A percentile compares a stretch with the other conserved stretches of the same genome.
phyloP scores from a whole-genome alignment of 2,888 invertebrate genomes.

The Cosmorhoe ocellata region DNA sequence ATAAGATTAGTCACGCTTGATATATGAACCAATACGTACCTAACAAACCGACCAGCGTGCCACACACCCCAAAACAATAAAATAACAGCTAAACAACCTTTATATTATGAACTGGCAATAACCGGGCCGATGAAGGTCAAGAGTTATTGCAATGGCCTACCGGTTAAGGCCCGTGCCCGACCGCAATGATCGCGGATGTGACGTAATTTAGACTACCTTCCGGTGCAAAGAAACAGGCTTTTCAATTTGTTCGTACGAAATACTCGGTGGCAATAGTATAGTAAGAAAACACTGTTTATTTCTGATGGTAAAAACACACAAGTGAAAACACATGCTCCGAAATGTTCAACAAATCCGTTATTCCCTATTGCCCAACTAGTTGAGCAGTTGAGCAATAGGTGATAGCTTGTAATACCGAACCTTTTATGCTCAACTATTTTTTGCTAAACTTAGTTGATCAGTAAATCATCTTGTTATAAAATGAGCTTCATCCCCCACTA shows the following conservation, averaged over 20 bases:
- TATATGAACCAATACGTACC: slow-evolving; percentile 25
- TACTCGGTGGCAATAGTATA: background rate
- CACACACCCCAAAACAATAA: slow-evolving; percentile 25
- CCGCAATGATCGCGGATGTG: slow-evolving; percentile 42
- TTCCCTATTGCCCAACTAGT: too few relatives aligned
- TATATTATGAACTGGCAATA: slow-evolving; percentile 29
- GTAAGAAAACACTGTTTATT: slow-evolving; percentile 9
- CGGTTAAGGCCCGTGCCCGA: slow-evolving; percentile 27
- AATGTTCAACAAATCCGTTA: too few relatives aligned
- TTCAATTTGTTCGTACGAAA: slow-evolving; percentile 56
- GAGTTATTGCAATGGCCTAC: slow-evolving; percentile 28
- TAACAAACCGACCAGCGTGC: slow-evolving; percentile 11
- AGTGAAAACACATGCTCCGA: too few relatives aligned
- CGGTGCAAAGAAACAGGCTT: slow-evolving; percentile 51
- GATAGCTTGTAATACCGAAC: too few relatives aligned
- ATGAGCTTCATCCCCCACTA: too few relatives aligned
- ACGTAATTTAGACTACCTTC: slow-evolving; percentile 53
- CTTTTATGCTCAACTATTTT: too few relatives aligned
- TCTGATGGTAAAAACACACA: background rate
- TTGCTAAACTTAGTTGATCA: too few relatives aligned
- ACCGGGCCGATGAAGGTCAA: slow-evolving; percentile 24
- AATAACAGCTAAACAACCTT: slow-evolving; percentile 27
- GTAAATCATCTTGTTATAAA: too few relatives aligned
- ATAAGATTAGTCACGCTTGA: slow-evolving; percentile 34
- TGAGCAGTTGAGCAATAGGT: too few relatives aligned